Percentiles rank a stretch among this genome's conserved stretches.
phyloP scores from a whole-genome alignment of 1,140 invertebrate genomes.

The Phthorimaea operculella region DNA sequence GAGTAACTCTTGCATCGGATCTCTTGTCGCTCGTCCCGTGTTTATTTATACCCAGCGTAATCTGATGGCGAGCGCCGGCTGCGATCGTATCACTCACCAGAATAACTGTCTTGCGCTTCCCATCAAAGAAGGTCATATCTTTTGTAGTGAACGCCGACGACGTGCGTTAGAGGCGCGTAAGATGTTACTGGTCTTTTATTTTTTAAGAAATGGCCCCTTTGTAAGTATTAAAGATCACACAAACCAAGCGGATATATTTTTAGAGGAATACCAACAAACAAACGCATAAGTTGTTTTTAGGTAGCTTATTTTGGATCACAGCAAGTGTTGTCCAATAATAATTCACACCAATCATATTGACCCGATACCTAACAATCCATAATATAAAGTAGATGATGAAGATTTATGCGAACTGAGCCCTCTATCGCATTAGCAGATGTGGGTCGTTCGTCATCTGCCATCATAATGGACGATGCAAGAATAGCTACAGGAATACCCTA shows the following conservation, averaged over 20 bases:
- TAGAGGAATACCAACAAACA: no score
- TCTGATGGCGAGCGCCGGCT: conserved; percentile 33
- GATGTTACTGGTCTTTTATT: no score
- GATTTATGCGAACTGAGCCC: not conserved
- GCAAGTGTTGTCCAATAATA: no score
- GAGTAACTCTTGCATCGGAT: conserved; percentile 54
- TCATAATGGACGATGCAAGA: not conserved
- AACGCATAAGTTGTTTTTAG: no score
- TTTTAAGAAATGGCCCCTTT: no score
- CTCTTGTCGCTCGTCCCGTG: conserved; percentile 41
- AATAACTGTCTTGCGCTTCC: conserved; percentile 18
- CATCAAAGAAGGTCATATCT: conserved; percentile 6
- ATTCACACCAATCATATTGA: no score
- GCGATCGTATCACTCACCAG: conserved; percentile 26
- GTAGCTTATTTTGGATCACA: no score
- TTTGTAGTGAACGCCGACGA: conserved; percentile 1
- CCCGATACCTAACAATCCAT: no score
- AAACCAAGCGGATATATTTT: no score
- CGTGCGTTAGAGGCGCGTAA: not conserved
- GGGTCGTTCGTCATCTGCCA: not conserved
- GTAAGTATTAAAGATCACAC: no score
- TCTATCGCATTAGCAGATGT: conserved; percentile 10
- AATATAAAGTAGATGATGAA: no score
- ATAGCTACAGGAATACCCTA: not conserved
- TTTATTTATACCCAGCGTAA: conserved; percentile 42